Evolutionary conservation across 1,140 invertebrate species (phyloP).

Genomic region (Eriocheir sinensis): DNA sequence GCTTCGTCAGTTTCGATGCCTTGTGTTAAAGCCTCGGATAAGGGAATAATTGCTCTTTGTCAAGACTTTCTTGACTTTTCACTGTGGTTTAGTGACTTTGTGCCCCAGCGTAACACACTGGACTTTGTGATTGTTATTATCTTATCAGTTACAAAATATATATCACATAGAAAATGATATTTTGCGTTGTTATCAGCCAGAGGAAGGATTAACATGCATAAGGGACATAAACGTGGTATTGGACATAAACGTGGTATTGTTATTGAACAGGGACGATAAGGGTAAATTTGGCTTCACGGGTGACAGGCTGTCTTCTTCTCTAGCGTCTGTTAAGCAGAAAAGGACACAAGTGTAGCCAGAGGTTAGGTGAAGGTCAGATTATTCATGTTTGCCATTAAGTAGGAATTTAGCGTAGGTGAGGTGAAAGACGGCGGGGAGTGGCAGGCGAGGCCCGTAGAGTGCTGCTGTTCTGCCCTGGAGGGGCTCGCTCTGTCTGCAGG

Average conservation of each 20-base stretch:
- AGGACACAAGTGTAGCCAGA: neutral
- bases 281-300: neutral
- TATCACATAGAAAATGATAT: neutral
- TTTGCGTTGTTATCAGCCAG: constrained; percentile 42
- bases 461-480: neutral
- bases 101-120: too few species aligned
- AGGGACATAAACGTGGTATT: constrained; percentile 49
- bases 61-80: too few species aligned
- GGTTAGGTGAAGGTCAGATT: neutral
- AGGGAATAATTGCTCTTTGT: too few species aligned
- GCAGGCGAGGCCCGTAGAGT: neutral
- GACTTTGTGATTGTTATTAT: too few species aligned
- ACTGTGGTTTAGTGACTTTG: too few species aligned
- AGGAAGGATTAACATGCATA: constrained; percentile 69
- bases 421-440: neutral
- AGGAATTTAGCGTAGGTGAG: too few species aligned
- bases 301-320: neutral
- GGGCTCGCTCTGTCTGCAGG: neutral
- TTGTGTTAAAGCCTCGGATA: too few species aligned
- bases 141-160: too few species aligned
- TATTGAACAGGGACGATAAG: constrained; percentile 42
- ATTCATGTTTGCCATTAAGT: neutral
- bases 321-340: neutral
- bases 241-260: constrained; percentile 61
- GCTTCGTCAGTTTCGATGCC: too few species aligned